Evolutionary conservation across 2,888 invertebrate genomes (phyloP), one percentile per base, ranked within the genome.

Genomic region (Sarcophaga carnaria): DNA sequence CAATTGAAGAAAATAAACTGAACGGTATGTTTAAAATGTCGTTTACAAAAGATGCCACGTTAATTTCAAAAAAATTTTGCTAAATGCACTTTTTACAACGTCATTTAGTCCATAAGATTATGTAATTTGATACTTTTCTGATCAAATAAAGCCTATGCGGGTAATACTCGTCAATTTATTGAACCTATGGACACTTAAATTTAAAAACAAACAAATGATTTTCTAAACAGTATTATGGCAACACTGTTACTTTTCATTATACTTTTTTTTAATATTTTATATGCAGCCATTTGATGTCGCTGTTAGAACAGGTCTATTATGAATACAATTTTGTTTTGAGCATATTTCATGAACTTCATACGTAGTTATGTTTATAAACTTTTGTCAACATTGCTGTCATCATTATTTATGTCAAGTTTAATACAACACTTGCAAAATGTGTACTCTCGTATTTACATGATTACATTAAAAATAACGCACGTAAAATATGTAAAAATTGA

Each of bases 401-500:
- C 60, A 74, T 78, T 78, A 59, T 83, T 69, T 67, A 70, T 70
- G 47, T 49, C 69, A 74, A 54, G 63, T 75, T 75, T 59, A 45
- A 69, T 63, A 72, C 45, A 78, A 49, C 27, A 64, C 14, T 67
- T 27, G 74, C 59, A 62, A 60, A 72, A 45, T 11, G 63, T 17
- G 2, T 60, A 10, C 37, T 37, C 37, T 37, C 37, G 8, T 37
- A 37, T 37, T 37, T 37, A 37, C 37, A 37, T 37, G 37, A 37
- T 37, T 37, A 64, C 75, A 59, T 69, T 54, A 83, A 79, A 79
- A 75, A 79, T 64, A 75, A 79, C 8, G 63, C 83, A 83, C 79
- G 83, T 80, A 83, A 83, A 70, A 79, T 75, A 83, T 83, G 79
- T 69, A 54, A 63, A 83, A 74, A 45, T 59, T 27, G 3, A 22